Base-by-base conservation (phyloP, 2,113 vertebrate genomes). In the Promerops cafer region DNA sequence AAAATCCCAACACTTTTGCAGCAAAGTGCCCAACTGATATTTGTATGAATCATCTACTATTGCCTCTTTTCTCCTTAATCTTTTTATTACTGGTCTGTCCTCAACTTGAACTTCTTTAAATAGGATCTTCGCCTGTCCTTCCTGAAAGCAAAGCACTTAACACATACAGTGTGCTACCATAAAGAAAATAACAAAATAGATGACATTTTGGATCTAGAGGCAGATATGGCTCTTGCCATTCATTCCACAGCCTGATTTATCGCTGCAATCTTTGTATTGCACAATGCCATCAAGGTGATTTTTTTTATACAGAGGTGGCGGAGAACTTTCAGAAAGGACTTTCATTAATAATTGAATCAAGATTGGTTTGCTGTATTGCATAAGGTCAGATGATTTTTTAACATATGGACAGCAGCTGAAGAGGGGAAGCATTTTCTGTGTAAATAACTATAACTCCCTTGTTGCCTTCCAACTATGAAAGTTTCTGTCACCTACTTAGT, bases 151-250 rank as follows among this genome's bases (percentile, higher is more conserved):
- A 90, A 95, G 56, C 71, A 92, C 75, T 83, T 86, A 90, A 83
- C 30, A 82, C 69, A 39, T 72, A 61, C 4, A 19, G 47, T 39
- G 47, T 80, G 78, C 65, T 87, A 69, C 84, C 54, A 66, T 90
- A 91, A 91, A 93, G 82, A 83, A 96, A 96, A 95, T 93, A 79
- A 83, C 85, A 90, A 95, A 96, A 87, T 63, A 96, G 79, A 95
- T 94, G 92, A 88, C 82, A 91, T 94, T 96, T 90, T 94, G 93
- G 87, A 96, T 95, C 69, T 79, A 60, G 65, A 93, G 71, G 20
- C 50, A 96, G 94, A 92, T 96, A 95, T 44, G 76, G 52, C 71
- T 81, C 78, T 91, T 95, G 75, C 56, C 87, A 89, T 89, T 96
- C 93, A 85, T 81, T 94, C 52, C 75, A 47, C 20, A 2, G 42